Evolutionary conservation across 2,888 invertebrate species (phyloP), one percentile per base, ranked within the genome.

Genomic region (Rhagium mordax): DNA sequence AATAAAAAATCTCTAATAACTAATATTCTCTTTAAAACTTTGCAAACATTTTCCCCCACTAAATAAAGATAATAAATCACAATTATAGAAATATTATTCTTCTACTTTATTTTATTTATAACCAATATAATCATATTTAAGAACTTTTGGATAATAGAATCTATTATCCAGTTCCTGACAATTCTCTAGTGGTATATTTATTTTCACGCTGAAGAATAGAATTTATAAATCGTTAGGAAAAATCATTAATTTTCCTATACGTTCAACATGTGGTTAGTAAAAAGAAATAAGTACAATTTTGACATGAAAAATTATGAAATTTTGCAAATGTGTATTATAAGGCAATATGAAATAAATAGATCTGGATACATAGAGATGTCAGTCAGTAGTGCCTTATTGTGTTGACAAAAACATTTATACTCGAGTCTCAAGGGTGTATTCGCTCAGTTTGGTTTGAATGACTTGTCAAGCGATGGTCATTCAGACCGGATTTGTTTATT

Each of bases 361-460:
- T 41, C 18, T 41, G 41, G 59, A 18, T 41, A 33, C 59, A 64
- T 64, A 16, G 27, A 64, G 64, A 64, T 27, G 64, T 64, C 64
- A 51, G 49, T 64, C 64, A 5, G 15, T n/a, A 27, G 64, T 51
- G 29, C 47, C 27, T 51, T 27, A 64, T 51, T 29, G 51, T 64
- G 64, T 49, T 51, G 64, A 64, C 64, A 64, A 64, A 62, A 64
- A 53, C 65, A 65, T 65, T 29, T 16, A 15, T 20, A 18, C 33
- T 21, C 24, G 21, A 49, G 33, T 33, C 65, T 21, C 65, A 33
- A 27, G 65, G 65, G 65, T 65, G 65, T 65, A 29, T 18, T 65
- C 53, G 53, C 53, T 65, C 65, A 65, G 33, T 33, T 53, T 27
- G 53, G 65, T 33, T 20, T 65, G 65, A 65, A 53, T 53, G 65